Percentiles rank a stretch among this genome's conserved stretches.
Conservation (phyloP, 2,113 vertebrate species). For the Athene cunicularia region DNA sequence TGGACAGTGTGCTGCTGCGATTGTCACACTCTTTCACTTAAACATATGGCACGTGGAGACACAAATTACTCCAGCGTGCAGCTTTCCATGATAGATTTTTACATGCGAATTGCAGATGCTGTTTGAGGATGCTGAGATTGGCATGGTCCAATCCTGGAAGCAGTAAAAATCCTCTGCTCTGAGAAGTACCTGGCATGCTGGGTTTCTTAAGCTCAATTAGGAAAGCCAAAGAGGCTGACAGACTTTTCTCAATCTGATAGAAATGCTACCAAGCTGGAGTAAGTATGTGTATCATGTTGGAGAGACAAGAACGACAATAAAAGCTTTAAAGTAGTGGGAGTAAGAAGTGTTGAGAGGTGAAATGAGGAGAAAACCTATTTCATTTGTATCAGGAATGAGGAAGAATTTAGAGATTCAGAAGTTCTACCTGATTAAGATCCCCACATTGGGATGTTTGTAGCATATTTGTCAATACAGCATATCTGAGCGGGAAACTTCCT, state of each 20-base stretch:
- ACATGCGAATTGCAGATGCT: conserved; percentile 9
- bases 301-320: conserved; percentile 4
- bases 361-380: background rate
- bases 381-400: background rate
- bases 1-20: conserved; percentile 59
- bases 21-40: conserved; percentile 52
- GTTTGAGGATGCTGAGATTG: conserved; percentile 18
- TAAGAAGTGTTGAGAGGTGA: background rate
- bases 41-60: conserved; percentile 38
- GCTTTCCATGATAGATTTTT: conserved; percentile 30
- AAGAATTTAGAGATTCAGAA: background rate
- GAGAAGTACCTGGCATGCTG: background rate
- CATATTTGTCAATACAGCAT: background rate
- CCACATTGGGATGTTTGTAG: background rate
- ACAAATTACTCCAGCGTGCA: conserved; percentile 26
- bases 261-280: background rate
- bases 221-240: background rate
- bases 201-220: background rate
- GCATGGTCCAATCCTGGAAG: background rate
- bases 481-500: background rate
- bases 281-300: background rate
- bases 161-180: background rate
- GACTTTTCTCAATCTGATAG: background rate
- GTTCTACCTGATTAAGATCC: background rate
- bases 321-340: background rate